These are phyloP conservation scores for Thelaira solivaga DNA, from an alignment of 2,888 invertebrate species.

Conservation along the genomic window DNA sequence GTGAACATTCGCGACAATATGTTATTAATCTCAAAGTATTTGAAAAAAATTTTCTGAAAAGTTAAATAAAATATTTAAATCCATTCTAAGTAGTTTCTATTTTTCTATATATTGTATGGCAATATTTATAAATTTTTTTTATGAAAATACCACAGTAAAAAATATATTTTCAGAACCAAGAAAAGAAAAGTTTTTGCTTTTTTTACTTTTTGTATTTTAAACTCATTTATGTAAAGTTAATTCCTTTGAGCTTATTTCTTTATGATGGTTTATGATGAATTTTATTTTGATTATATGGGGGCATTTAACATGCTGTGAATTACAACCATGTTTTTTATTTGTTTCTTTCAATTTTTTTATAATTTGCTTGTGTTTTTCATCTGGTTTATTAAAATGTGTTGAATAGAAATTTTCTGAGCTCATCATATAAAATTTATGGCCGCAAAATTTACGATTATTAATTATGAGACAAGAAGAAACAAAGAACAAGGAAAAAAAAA, in stretches of 20 bases:
- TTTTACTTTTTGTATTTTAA: background rate
- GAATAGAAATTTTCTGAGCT: constrained; percentile 14
- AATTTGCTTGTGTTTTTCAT: constrained; percentile 19
- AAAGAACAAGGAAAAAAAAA: background rate
- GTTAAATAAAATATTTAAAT: too few relatives aligned
- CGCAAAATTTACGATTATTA: constrained; percentile 59
- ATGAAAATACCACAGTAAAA: background rate
- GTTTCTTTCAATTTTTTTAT: background rate
- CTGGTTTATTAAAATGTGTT: constrained; percentile 29
- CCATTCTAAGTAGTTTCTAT: too few relatives aligned
- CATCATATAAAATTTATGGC: constrained; percentile 53
- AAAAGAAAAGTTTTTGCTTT: constrained; percentile 1
- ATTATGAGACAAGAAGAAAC: constrained; percentile 46
- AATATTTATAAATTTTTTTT: too few relatives aligned
- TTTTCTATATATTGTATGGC: too few relatives aligned
- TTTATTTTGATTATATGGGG: constrained; percentile 38
- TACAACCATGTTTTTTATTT: constrained; percentile 10
- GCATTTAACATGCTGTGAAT: constrained; percentile 36
- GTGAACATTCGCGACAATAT: too few relatives aligned
- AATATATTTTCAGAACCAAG: too few relatives aligned
- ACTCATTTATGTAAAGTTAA: constrained; percentile 48
- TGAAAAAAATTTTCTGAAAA: too few relatives aligned
- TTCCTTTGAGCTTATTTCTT: constrained; percentile 43
- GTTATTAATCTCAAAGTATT: too few relatives aligned
- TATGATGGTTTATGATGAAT: constrained; percentile 19